phyloP scores from a whole-genome alignment of 2,888 invertebrate genomes.

The Didymodactylos carnosus region DNA sequence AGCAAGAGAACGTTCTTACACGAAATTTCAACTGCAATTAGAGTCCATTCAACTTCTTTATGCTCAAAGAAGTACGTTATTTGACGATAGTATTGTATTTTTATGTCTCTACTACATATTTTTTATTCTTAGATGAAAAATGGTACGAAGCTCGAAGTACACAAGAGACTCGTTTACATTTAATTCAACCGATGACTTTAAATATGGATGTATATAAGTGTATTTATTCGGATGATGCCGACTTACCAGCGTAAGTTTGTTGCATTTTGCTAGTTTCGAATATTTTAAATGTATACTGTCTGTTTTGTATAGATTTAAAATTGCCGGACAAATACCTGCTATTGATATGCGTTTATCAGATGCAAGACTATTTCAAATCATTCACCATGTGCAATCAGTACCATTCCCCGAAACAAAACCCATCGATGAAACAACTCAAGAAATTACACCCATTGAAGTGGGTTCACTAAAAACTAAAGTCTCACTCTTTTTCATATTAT shows the following conservation, averaged over 20 bases:
- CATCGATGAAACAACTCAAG: not conserved
- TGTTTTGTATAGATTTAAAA: conserved; percentile 39
- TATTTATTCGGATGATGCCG: conserved; percentile 5
- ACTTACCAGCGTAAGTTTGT: not conserved
- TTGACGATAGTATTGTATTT: too few species aligned
- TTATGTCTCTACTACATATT: too few species aligned
- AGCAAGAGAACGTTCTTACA: not conserved
- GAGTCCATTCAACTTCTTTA: not conserved
- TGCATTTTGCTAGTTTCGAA: not conserved
- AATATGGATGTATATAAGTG: conserved; percentile 3
- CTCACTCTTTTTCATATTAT: too few species aligned
- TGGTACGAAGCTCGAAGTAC: not conserved
- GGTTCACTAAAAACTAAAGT: too few species aligned
- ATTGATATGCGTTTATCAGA: conserved; percentile 39
- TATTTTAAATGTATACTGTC: not conserved
- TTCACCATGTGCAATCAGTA: conserved; percentile 37
- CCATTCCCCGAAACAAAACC: conserved; percentile 33
- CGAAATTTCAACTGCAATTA: not conserved
- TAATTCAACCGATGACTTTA: not conserved
- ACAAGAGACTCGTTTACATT: not conserved
- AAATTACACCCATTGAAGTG: not conserved
- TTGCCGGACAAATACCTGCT: conserved; percentile 42
- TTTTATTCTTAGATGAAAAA: not conserved
- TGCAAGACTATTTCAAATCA: conserved; percentile 36
- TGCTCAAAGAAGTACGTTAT: not conserved